Conservation (phyloP, 2,113 vertebrate genomes). For the Callopanchax toddi region DNA sequence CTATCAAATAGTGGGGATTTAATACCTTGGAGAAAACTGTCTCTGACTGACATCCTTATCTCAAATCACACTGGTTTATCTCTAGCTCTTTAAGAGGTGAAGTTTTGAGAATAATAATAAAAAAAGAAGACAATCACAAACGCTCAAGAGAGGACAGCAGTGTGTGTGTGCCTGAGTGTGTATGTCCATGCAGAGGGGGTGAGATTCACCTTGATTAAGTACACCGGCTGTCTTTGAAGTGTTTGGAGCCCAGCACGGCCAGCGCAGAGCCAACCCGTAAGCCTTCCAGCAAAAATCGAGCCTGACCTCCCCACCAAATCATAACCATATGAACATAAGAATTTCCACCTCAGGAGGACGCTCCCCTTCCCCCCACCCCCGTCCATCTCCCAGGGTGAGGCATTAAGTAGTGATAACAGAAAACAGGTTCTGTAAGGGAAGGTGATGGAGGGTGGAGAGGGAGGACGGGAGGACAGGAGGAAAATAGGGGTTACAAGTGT, state of each 20-base stretch:
- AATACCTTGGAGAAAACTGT: conserved; percentile 19
- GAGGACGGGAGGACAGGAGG: conserved; percentile 64
- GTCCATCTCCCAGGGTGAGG: conserved; percentile 88
- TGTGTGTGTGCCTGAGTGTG: conserved; percentile 26
- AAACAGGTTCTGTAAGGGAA: conserved; percentile 91
- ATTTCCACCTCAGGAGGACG: conserved; percentile 84
- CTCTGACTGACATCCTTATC: conserved; percentile 56
- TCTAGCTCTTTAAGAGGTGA: conserved; percentile 51
- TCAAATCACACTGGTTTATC: conserved; percentile 65
- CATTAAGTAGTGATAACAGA: conserved; percentile 97
- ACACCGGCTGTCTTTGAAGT: conserved; percentile 94
- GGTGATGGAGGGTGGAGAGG: conserved; percentile 68
- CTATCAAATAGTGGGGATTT: conserved; percentile 37
- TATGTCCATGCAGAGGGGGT: conserved; percentile 49
- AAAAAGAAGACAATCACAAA: conserved; percentile 54
- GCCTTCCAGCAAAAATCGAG: conserved; percentile 84
- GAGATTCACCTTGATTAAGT: conserved; percentile 97
- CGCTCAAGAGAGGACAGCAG: conserved; percentile 50
- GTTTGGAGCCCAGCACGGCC: conserved; percentile 85
- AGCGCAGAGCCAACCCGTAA: conserved; percentile 89
- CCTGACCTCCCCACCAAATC: conserved; percentile 95
- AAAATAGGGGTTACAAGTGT: conserved; percentile 68
- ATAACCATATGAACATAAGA: conserved; percentile 97
- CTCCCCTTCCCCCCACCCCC: conserved; percentile 73
- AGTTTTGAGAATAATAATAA: conserved; percentile 46